phyloP scores from a whole-genome alignment of 1,140 invertebrate species.

The fruit fly (Drosophila melanogaster) region Release_6_plus_ISO1_MT NT_033777.3:5776001-5776500 shows the following conservation, averaged over 20 bases:
- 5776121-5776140: conserved; percentile 33
- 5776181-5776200: conserved; percentile 35
- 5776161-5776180: conserved; percentile 24
- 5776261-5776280: too few relatives aligned
- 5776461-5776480: conserved; percentile 18
- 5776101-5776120: conserved; percentile 2
- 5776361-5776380: too few relatives aligned
- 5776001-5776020: conserved; percentile 15
- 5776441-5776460: conserved; percentile 7
- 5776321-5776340: neutral
- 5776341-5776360: neutral
- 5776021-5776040: conserved; percentile 26
- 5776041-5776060: conserved; percentile 29
- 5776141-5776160: conserved; percentile 44
- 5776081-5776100: neutral
- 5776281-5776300: too few relatives aligned
- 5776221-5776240: neutral
- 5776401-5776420: neutral
- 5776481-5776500: conserved; percentile 42
- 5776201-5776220: neutral
- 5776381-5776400: neutral
- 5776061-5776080: conserved; percentile 29
- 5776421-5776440: neutral
- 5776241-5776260: neutral
- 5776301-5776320: too few relatives aligned